A percentile compares a stretch with the other conserved stretches of the same genome.
Evolutionary conservation across 2,113 vertebrate genomes (phyloP).

Genomic region (Oreochromis tanganicae): DNA sequence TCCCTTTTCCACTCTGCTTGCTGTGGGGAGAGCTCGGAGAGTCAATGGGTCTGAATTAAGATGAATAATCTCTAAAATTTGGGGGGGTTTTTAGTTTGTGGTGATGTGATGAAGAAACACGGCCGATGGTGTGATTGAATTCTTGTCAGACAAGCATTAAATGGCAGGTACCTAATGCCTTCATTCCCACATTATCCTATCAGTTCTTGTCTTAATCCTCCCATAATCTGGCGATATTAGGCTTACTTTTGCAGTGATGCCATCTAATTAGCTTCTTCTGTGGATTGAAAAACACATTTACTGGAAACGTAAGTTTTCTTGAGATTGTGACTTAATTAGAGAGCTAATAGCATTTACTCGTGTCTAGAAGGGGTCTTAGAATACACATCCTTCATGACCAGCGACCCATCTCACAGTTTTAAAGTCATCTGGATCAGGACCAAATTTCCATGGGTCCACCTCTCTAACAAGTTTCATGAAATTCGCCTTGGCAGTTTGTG

Average conservation of each 20-base stretch:
- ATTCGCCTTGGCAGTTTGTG: neutral
- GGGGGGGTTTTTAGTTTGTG: rapidly evolving
- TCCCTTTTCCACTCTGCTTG: neutral
- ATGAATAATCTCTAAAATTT: neutral
- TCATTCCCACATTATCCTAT: neutral
- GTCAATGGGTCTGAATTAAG: rapidly evolving
- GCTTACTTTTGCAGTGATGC: neutral
- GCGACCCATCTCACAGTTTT: neutral
- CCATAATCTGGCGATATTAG: neutral
- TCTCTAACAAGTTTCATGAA: neutral
- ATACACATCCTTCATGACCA: no score
- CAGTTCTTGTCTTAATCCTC: neutral
- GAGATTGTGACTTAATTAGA: neutral
- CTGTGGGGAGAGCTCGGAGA: neutral
- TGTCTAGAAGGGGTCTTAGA: neutral
- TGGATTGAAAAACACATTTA: neutral
- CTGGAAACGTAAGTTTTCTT: neutral
- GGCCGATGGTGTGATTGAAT: neutral
- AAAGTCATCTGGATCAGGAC: neutral
- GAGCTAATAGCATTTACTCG: neutral
- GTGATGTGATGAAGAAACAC: neutral
- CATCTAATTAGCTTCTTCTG: neutral
- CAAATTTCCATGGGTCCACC: neutral
- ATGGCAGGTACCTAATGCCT: rapidly evolving
- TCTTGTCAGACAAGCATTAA: neutral